Evolutionary conservation across 2,888 invertebrate species (phyloP).

Genomic region (Oscheius sp.): DNA sequence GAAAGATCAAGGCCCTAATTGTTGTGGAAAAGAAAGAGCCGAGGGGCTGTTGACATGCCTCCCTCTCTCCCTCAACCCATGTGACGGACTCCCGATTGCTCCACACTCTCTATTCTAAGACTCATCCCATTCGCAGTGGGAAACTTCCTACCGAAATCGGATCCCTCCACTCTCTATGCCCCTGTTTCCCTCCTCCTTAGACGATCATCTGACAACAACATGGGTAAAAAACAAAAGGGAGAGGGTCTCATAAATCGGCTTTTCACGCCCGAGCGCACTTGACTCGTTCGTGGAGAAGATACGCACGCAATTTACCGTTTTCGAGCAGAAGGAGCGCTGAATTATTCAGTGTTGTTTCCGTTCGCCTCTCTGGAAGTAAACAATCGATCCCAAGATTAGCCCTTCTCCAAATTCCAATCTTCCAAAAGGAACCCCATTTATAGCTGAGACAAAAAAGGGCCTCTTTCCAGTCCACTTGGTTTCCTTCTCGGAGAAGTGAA

Average conservation of each 20-base stretch:
- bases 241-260: conserved; percentile 1
- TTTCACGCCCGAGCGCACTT: conserved; percentile 17
- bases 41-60: conserved; percentile 38
- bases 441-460: not conserved
- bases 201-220: not conserved
- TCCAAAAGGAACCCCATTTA: conserved; percentile 15
- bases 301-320: conserved; percentile 1
- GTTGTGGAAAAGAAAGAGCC: conserved; percentile 35
- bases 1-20: conserved; percentile 29
- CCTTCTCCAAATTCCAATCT: conserved; percentile 8
- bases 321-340: not conserved
- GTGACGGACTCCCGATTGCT: conserved; percentile 38
- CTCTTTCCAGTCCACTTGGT: not conserved
- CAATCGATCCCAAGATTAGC: not conserved
- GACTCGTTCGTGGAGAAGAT: not conserved
- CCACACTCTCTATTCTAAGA: not conserved
- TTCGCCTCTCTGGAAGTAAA: not conserved
- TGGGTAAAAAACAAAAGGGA: not conserved
- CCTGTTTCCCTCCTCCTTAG: not conserved
- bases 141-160: not conserved
- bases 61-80: conserved; percentile 12
- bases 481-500: not conserved
- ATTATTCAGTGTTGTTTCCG: conserved; percentile 21
- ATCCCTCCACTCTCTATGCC: not conserved
- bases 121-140: too few relatives aligned